Evolutionary conservation across 2,888 invertebrate genomes (phyloP).

Genomic region (Drosophila acutilabella): DNA sequence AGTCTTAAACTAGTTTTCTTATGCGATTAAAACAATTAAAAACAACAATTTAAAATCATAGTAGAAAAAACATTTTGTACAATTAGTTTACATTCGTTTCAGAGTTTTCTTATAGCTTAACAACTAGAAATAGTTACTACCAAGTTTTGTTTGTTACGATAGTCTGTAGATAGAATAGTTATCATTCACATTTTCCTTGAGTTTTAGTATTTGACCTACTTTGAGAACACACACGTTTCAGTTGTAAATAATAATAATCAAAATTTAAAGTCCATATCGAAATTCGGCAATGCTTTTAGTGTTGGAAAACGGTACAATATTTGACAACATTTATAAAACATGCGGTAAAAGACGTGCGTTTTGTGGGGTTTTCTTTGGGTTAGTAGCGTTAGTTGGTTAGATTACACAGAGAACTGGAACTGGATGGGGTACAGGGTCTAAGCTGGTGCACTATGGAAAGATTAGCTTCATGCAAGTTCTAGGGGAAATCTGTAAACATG

Average conservation of each 20-base stretch:
- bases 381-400: not conserved
- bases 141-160: conserved; percentile 20
- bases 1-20: conserved; percentile 42
- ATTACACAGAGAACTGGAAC: conserved; percentile 5
- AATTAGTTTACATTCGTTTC: conserved; percentile 57
- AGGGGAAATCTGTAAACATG: conserved; percentile 25
- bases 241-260: conserved; percentile 1
- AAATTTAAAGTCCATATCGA: conserved; percentile 7
- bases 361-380: no score
- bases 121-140: conserved; percentile 66
- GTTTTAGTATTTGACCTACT: conserved; percentile 45
- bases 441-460: conserved; percentile 16
- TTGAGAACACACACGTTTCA: conserved; percentile 75
- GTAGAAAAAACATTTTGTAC: conserved; percentile 63
- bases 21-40: conserved; percentile 21
- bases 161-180: conserved; percentile 48
- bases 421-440: conserved; percentile 22
- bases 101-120: conserved; percentile 45
- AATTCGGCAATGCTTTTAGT: conserved; percentile 22
- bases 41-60: conserved; percentile 46
- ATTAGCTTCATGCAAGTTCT: conserved; percentile 41
- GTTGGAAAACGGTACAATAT: conserved; percentile 8
- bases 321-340: conserved; percentile 45
- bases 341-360: conserved; percentile 47
- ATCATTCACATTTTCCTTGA: conserved; percentile 56